A percentile compares a stretch with the other conserved stretches of the same genome.
phyloP scores from a whole-genome alignment of 2,113 vertebrate genomes.

The Megatriorchis doriae region DNA sequence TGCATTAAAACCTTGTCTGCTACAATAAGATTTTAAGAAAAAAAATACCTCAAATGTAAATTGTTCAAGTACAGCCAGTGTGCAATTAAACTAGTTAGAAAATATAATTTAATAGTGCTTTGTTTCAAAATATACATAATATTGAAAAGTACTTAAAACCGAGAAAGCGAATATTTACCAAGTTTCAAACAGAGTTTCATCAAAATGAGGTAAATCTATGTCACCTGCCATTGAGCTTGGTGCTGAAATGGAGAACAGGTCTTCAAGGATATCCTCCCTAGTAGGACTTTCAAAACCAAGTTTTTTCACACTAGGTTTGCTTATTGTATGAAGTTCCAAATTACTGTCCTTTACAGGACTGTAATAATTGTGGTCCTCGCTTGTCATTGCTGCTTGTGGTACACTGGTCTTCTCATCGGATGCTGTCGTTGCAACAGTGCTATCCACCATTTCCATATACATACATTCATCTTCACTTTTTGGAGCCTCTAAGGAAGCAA shows the following conservation, averaged over 20 bases:
- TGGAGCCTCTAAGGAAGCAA: conserved; percentile 75
- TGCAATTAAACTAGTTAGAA: conserved; percentile 34
- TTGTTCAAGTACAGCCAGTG: conserved; percentile 34
- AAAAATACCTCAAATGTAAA: not conserved
- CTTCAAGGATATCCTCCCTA: conserved; percentile 79
- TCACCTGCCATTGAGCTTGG: conserved; percentile 70
- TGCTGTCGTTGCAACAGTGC: not conserved
- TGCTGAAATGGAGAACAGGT: conserved; percentile 76
- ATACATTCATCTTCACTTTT: conserved; percentile 59
- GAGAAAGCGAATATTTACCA: conserved; percentile 59
- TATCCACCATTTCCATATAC: conserved; percentile 78
- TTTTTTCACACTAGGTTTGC: not conserved
- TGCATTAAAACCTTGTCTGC: not conserved
- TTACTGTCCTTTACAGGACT: conserved; percentile 38
- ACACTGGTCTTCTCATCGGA: not conserved
- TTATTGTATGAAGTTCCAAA: not conserved
- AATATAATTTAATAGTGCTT: conserved; percentile 43
- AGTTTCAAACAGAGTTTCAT: conserved; percentile 80
- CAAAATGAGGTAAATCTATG: conserved; percentile 79
- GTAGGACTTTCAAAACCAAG: conserved; percentile 44
- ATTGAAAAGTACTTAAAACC: not conserved
- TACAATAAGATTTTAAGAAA: not conserved
- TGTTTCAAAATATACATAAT: conserved; percentile 39
- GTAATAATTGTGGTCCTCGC: conserved; percentile 37
- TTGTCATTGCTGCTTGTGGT: not conserved